Base-by-base conservation (phyloP, 2,797 vertebrate genomes). In the Gallirallus australis region DNA sequence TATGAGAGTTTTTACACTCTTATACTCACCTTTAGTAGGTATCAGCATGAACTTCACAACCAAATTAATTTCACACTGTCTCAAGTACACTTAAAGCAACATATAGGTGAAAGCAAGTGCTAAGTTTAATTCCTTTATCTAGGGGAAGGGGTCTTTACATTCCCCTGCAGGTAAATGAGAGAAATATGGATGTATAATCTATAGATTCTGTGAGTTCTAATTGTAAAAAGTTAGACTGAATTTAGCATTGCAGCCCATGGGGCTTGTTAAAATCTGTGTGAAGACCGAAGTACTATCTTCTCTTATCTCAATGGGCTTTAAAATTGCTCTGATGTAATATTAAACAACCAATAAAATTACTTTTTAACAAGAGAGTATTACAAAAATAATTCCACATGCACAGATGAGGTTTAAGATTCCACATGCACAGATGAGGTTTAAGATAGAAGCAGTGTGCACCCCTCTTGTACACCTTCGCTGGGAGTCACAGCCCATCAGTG, bases 281-380 rank as follows among this genome's bases (percentile, higher is more conserved):
- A 88, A 83, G 65, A 76, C 76, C 37, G 59, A 86, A 88, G 54
- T 39, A 81, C 20, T 30, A 65, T 57, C 69, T 68, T 90, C 7
- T 6, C 14, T 15, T 80, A 30, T 48, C 73, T 80, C 65, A 76
- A 24, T n/a, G 68, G 91, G 39, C 31, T 94, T 81, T 89, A 93
- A 61, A 75, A 82, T 39, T 21, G 45, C 37, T 95, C 65, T 87
- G 40, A 91, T 89, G 76, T 90, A 84, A 93, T 61, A 93, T 79
- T 93, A 72, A 95, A 77, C 24, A 91, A 73, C 6, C 4, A 95
- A 86, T 80, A 76, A 95, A 95, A 93, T 66, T 0, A 69, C 35
- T 64, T 37, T 90, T 93, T 90, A 42, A 30, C 39, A 76, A 3
- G 3, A 57, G 11, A 77, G 16, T 19, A 71, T 54, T 82, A 77